A percentile compares a stretch with the other conserved stretches of the same genome.
phyloP scores from a whole-genome alignment of 2,797 vertebrate species.

The Muscicapa striata region DNA sequence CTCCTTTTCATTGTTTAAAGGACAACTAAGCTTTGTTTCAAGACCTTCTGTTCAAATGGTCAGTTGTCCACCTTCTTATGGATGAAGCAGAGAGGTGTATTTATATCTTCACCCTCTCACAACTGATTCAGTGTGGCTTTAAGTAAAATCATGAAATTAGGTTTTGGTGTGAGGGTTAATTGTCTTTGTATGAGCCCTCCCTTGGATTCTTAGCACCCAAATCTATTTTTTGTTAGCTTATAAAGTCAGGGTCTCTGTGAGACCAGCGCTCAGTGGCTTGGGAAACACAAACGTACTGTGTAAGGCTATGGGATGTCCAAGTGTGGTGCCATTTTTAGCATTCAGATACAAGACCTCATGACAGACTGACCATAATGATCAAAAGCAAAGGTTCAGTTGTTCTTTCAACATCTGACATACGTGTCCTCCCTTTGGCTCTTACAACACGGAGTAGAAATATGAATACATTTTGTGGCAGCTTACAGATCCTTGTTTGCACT shows the following conservation, averaged over 20 bases:
- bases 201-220: slow-evolving; percentile 46
- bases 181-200: slow-evolving; percentile 36
- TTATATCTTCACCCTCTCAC: slow-evolving; percentile 44
- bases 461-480: slow-evolving; percentile 85
- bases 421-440: slow-evolving; percentile 67
- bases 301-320: slow-evolving; percentile 57
- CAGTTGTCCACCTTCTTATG: slow-evolving; percentile 54
- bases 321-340: slow-evolving; percentile 64
- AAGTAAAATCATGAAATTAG: slow-evolving; percentile 45
- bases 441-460: slow-evolving; percentile 63
- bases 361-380: slow-evolving; percentile 56
- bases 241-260: slow-evolving; percentile 68
- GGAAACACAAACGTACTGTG: slow-evolving; percentile 55
- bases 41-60: slow-evolving; percentile 42
- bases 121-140: slow-evolving; percentile 54
- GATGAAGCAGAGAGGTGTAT: slow-evolving; percentile 53
- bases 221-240: slow-evolving; percentile 64
- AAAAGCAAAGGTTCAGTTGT: slow-evolving; percentile 68
- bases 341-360: slow-evolving; percentile 45
- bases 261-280: slow-evolving; percentile 46
- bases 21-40: slow-evolving; percentile 61
- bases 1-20: slow-evolving; percentile 62
- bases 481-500: slow-evolving; percentile 78
- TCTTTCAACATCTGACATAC: slow-evolving; percentile 62
- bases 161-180: slow-evolving; percentile 46